These are phyloP conservation scores for Zaprionus tsacasi DNA, from an alignment of 1,140 invertebrate genomes.

Conservation along the genomic window DNA sequence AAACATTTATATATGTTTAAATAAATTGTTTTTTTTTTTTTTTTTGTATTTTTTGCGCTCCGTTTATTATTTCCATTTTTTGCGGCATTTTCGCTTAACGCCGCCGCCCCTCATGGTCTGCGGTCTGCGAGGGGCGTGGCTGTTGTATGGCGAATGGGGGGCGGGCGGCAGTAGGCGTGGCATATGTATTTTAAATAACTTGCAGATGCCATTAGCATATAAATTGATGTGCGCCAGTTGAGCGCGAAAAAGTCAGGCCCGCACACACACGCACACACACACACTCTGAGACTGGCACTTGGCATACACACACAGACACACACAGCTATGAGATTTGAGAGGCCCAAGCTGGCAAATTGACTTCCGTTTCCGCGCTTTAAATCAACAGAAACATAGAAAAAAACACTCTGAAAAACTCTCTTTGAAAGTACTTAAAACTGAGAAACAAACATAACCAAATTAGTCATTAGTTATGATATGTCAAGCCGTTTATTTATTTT, in stretches of 20 bases:
- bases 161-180: conserved; percentile 40
- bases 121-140: not conserved
- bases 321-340: conserved; percentile 38
- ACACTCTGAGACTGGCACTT: conserved; percentile 46
- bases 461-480: conserved; percentile 81
- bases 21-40: conserved; percentile 66
- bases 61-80: conserved; percentile 18
- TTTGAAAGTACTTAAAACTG: conserved; percentile 45
- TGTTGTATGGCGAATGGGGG: not conserved
- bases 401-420: conserved; percentile 24
- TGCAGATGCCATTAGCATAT: conserved; percentile 75
- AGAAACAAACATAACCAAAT: conserved; percentile 79
- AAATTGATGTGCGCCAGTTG: conserved; percentile 67
- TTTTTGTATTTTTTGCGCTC: conserved; percentile 17
- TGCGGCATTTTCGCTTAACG: conserved; percentile 52
- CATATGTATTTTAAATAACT: conserved; percentile 76
- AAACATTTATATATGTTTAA: conserved; percentile 72
- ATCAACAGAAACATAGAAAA: conserved; percentile 33
- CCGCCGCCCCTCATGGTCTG: conserved; percentile 4
- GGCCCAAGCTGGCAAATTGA: conserved; percentile 76
- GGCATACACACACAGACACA: conserved; percentile 24
- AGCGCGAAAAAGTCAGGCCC: conserved; percentile 53
- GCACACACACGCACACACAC: conserved; percentile 23
- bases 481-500: conserved; percentile 59
- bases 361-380: conserved; percentile 76